Conservation (phyloP, 2,113 vertebrate genomes). For the Eolophus roseicapilla region DNA sequence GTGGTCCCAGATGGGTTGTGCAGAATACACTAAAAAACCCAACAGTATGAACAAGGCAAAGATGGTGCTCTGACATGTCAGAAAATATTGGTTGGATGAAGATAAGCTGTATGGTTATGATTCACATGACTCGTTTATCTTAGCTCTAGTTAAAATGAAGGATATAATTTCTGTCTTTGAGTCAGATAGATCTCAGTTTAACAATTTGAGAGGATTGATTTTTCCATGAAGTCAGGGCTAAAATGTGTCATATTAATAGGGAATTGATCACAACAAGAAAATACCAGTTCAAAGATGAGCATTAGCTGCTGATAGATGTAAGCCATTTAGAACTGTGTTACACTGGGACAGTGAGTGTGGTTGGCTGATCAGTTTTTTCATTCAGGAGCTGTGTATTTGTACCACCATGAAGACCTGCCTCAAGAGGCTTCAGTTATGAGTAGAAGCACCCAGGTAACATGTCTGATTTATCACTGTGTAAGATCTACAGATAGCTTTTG, state of each 20-base stretch:
- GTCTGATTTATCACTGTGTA: neutral
- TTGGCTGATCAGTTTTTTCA: neutral
- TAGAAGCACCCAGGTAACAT: neutral
- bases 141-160: neutral
- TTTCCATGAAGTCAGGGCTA: neutral
- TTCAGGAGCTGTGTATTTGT: neutral
- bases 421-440: neutral
- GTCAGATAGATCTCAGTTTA: neutral
- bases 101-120: neutral
- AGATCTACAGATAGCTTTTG: neutral
- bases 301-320: neutral
- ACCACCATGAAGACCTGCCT: neutral
- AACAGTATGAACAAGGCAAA: neutral
- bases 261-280: neutral
- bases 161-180: neutral
- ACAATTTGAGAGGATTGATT: neutral
- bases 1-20: neutral
- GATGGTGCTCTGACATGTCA: neutral
- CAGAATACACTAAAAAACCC: neutral
- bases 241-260: neutral
- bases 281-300: neutral
- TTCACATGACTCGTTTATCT: neutral
- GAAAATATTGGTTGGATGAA: neutral
- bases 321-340: neutral
- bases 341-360: neutral